phyloP scores from a whole-genome alignment of 2,113 vertebrate species.

The Zosterops lateralis region DNA sequence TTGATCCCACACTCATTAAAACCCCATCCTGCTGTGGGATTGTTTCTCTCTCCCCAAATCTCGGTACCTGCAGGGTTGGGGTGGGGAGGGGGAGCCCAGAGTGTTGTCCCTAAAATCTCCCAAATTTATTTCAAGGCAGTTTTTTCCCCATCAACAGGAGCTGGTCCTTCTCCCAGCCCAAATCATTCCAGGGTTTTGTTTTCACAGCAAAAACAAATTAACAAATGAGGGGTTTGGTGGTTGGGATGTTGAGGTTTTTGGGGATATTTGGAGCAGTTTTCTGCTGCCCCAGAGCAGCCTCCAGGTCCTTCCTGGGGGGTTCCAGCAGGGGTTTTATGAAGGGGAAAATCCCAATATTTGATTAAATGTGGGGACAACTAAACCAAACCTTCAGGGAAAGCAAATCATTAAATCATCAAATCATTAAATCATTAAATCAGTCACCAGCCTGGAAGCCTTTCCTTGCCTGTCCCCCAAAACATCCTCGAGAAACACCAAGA shows the following conservation, averaged over 20 bases:
- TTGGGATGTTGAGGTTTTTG: neutral
- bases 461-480: neutral
- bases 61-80: neutral
- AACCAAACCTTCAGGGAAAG: neutral
- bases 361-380: neutral
- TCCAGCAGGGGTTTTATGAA: neutral
- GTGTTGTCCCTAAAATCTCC: neutral
- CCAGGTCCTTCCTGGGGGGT: neutral
- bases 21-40: slow-evolving; percentile 48
- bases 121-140: neutral
- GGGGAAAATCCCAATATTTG: neutral
- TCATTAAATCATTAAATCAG: neutral
- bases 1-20: slow-evolving; percentile 72
- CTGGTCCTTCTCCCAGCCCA: neutral
- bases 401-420: neutral
- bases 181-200: neutral
- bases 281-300: neutral
- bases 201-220: neutral
- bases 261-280: neutral
- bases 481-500: neutral
- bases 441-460: neutral
- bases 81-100: neutral
- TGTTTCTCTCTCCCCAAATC: slow-evolving; percentile 16
- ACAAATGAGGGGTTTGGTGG: neutral
- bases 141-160: neutral